Evolutionary conservation across 2,113 vertebrate genomes (phyloP).

Genomic region (Beaufortia kweichowensis): DNA sequence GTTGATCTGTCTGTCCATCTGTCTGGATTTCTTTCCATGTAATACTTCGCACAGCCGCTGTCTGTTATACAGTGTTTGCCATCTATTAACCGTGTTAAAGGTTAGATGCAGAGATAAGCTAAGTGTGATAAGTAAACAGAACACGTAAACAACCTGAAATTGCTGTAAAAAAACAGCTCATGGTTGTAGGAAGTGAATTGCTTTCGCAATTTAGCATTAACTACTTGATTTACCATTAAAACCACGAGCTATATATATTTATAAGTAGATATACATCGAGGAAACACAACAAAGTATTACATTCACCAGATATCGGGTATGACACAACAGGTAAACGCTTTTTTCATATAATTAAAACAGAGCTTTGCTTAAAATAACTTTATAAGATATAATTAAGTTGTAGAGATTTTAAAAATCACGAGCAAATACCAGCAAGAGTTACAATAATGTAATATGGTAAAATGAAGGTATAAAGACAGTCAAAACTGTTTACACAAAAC

Average conservation of each 20-base stretch:
- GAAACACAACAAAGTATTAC: too few relatives aligned
- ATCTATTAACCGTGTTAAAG: background rate
- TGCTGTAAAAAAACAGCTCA: too few relatives aligned
- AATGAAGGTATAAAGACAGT: background rate
- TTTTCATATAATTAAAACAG: too few relatives aligned
- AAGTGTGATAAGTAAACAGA: background rate
- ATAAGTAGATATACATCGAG: too few relatives aligned
- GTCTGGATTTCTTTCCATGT: conserved; percentile 52
- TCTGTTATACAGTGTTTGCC: background rate
- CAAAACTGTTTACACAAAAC: background rate
- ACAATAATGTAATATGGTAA: background rate
- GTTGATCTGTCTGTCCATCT: conserved; percentile 62
- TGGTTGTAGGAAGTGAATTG: too few relatives aligned
- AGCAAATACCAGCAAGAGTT: background rate
- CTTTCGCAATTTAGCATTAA: too few relatives aligned
- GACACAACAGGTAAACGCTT: too few relatives aligned
- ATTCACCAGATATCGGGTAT: too few relatives aligned
- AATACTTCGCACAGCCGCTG: conserved; percentile 27
- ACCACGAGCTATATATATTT: background rate
- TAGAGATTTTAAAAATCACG: background rate
- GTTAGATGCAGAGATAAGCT: conserved; percentile 3
- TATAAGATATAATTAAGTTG: background rate
- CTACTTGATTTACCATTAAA: too few relatives aligned
- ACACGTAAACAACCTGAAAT: background rate
- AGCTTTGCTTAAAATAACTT: background rate